Conservation (phyloP, 2,797 vertebrate species). For the Loriculus beryllinus region DNA sequence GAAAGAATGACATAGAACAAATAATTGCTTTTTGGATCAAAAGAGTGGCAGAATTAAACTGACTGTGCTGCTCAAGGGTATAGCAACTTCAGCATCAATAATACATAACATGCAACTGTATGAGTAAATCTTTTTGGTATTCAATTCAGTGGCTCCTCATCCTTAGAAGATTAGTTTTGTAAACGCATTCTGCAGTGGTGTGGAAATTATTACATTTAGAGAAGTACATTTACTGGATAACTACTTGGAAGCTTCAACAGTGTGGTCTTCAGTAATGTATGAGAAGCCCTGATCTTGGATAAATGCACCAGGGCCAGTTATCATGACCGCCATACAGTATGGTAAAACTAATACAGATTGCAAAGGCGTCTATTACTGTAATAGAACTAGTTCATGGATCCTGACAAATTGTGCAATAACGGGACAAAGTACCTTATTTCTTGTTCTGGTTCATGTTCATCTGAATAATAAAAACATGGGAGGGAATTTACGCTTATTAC, state of each 20-base stretch:
- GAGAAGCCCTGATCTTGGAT: neutral
- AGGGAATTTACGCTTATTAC: neutral
- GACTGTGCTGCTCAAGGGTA: neutral
- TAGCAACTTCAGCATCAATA: neutral
- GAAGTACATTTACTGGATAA: neutral
- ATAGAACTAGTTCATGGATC: neutral
- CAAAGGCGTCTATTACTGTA: neutral
- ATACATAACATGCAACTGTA: neutral
- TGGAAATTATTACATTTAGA: constrained; percentile 39
- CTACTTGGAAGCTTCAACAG: neutral
- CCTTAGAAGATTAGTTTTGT: constrained; percentile 42
- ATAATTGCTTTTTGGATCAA: neutral
- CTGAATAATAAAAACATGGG: neutral
- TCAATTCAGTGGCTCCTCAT: neutral
- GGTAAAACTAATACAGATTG: neutral
- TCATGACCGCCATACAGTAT: neutral
- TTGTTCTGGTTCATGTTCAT: neutral
- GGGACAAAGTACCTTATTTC: neutral
- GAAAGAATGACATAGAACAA: neutral
- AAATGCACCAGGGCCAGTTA: neutral
- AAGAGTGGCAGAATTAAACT: neutral
- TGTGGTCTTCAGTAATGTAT: neutral
- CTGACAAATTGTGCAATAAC: neutral
- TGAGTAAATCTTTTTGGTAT: constrained; percentile 23
- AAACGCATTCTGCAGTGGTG: neutral